These are phyloP conservation scores for Clivina fossor DNA, from an alignment of 2,888 invertebrate genomes.

Conservation along the genomic window DNA sequence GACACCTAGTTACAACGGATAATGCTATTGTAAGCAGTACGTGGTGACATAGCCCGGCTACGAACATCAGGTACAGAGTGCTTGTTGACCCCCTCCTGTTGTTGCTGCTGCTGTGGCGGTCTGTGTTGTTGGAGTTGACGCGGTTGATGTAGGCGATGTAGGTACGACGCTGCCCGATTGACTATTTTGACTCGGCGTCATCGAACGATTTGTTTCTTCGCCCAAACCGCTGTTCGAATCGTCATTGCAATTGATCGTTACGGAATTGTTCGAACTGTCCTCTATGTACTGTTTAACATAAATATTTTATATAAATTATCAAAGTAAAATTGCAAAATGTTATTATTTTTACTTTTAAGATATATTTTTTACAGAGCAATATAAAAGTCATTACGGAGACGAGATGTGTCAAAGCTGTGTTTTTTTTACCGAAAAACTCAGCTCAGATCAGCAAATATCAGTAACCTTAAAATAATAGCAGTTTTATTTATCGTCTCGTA, in stretches of 20 bases:
- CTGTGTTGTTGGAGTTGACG: conserved; percentile 38
- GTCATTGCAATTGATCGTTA: conserved; percentile 50
- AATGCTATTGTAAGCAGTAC: neutral
- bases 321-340: too few species aligned
- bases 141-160: conserved; percentile 38
- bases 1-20: too few species aligned
- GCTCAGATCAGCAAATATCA: too few species aligned
- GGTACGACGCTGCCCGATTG: too few species aligned
- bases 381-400: too few species aligned
- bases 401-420: too few species aligned
- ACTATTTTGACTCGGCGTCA: conserved; percentile 16
- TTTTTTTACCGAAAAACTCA: too few species aligned
- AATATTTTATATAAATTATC: too few species aligned
- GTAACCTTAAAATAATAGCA: too few species aligned
- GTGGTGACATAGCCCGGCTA: neutral
- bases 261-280: conserved; percentile 54
- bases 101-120: conserved; percentile 40
- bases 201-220: conserved; percentile 41
- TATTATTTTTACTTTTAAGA: too few species aligned
- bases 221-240: conserved; percentile 54
- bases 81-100: conserved; percentile 39
- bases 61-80: conserved; percentile 50
- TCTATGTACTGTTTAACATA: conserved; percentile 52
- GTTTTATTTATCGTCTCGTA: too few species aligned
- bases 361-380: too few species aligned